Base-by-base conservation (phyloP, 2,113 vertebrate species). In the Antennarius striatus region DNA sequence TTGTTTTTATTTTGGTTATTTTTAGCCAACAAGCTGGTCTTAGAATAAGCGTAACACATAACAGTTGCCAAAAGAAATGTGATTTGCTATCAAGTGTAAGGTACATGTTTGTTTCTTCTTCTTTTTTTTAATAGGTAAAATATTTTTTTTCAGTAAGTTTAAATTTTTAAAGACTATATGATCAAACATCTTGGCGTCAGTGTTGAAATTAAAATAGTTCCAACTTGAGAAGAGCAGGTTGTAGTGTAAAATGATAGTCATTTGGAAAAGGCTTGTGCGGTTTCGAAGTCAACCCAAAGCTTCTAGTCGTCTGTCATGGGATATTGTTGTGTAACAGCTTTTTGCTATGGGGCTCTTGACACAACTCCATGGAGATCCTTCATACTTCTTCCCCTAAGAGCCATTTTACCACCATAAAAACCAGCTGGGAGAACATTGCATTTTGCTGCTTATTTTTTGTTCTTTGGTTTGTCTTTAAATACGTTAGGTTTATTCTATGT, bases 241-340 rank as follows among this genome's bases (percentile, higher is more conserved):
- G 0, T n/a, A 4, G 50, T 14, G 50, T 28, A 69, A 14, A 60
- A 30, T 61, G 40, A 11, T 10, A 0, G 36, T 32, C 4, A 56
- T 51, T 17, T 3, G 28, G 17, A 48, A 30, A 5, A 15, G 61
- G 16, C 17, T 52, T 13, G 0, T 56, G 48, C 0, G 8, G 43
- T 55, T 69, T 40, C 22, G 1, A 16, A 36, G 49, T 42, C n/a
- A 36, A 15, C 45, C 8, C 12, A 48, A 42, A 16, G 56, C 56
- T 9, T 48, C 15, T 10, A 4, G 30, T 45, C 53, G 4, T 62
- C 56, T 63, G 62, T 66, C 70, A 73, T 15, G 15, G n/a, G 65
- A 56, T 29, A 10, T 49, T 32, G 63, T 11, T 49, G 15, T 16
- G 36, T 16, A 39, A 49, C 48, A 10, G 10, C 45, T 54, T 68